A percentile compares a stretch with the other conserved stretches of the same genome.
phyloP scores from a whole-genome alignment of 30 jellyfish, hydroid and myxozoan species.

The Cassiopea andromeda region DNA sequence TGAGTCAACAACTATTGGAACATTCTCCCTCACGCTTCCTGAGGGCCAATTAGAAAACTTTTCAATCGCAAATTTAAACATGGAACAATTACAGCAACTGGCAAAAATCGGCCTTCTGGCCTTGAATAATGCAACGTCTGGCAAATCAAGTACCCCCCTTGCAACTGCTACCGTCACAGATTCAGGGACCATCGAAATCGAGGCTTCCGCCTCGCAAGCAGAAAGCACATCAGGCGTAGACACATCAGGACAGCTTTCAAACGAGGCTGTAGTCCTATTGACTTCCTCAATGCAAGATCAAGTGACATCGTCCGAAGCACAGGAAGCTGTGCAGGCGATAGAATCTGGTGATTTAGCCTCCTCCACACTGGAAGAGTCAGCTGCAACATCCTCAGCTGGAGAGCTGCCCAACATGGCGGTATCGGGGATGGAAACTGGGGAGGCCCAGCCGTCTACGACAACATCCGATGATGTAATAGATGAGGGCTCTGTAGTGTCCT shows the following conservation, averaged over 20 bases:
- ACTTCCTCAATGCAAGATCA: slow-evolving; percentile 69
- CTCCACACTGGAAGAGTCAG: slow-evolving; percentile 57
- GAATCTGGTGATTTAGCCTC: slow-evolving; percentile 63
- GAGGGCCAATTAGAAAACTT: slow-evolving; percentile 91
- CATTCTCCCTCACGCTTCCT: slow-evolving; percentile 85
- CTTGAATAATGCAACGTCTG: slow-evolving; percentile 87
- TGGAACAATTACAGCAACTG: slow-evolving; percentile 94
- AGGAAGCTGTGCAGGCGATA: slow-evolving; percentile 67
- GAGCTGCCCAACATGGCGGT: slow-evolving; percentile 47
- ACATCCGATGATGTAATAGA: slow-evolving; percentile 52
- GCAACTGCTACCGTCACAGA: slow-evolving; percentile 78
- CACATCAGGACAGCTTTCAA: slow-evolving; percentile 58
- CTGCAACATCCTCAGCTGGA: slow-evolving; percentile 52
- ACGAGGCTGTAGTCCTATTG: slow-evolving; percentile 69
- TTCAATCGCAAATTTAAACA: slow-evolving; percentile 87
- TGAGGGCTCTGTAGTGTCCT: slow-evolving; percentile 51
- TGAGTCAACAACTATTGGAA: slow-evolving; percentile 73
- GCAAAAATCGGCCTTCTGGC: slow-evolving; percentile 96
- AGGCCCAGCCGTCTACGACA: slow-evolving; percentile 71
- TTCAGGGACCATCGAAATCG: slow-evolving; percentile 65
- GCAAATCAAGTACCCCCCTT: slow-evolving; percentile 55
- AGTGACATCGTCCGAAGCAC: slow-evolving; percentile 72
- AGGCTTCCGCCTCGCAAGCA: slow-evolving; percentile 64
- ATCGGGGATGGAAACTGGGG: slow-evolving; percentile 39
- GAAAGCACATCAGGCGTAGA: slow-evolving; percentile 72